Evolutionary conservation across 2,113 vertebrate genomes (phyloP).

Genomic region (Onychostruthus taczanowskii): DNA sequence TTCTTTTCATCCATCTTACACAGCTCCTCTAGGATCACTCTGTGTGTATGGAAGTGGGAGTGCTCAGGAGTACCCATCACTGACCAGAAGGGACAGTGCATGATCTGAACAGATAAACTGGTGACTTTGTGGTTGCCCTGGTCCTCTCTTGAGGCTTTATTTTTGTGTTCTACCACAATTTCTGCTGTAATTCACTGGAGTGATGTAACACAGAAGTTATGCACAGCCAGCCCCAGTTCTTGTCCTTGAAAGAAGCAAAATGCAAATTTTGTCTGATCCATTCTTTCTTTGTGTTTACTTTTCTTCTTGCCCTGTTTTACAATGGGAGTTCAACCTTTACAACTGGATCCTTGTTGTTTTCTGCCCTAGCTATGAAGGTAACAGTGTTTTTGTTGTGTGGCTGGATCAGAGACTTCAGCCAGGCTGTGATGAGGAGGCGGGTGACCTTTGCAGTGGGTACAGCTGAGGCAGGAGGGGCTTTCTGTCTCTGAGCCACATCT

Average conservation of each 20-base stretch:
- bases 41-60: background rate
- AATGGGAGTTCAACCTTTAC: background rate
- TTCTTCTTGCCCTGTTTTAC: background rate
- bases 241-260: background rate
- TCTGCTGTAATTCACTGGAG: background rate
- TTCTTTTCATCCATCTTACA: background rate
- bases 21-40: background rate
- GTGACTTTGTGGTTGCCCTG: background rate
- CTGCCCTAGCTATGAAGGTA: background rate
- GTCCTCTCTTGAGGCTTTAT: background rate
- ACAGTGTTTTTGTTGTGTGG: background rate
- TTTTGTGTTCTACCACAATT: background rate
- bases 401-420: background rate
- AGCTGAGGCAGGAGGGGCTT: background rate
- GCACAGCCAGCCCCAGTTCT: background rate
- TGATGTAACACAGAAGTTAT: background rate
- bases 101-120: background rate
- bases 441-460: background rate
- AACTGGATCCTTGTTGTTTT: background rate
- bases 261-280: background rate
- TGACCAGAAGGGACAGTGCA: background rate
- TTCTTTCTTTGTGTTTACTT: background rate
- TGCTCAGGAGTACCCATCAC: background rate
- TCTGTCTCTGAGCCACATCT: background rate
- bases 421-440: background rate